Base-by-base conservation (phyloP, 1,140 invertebrate species). In the Andricus grossulariae region DNA sequence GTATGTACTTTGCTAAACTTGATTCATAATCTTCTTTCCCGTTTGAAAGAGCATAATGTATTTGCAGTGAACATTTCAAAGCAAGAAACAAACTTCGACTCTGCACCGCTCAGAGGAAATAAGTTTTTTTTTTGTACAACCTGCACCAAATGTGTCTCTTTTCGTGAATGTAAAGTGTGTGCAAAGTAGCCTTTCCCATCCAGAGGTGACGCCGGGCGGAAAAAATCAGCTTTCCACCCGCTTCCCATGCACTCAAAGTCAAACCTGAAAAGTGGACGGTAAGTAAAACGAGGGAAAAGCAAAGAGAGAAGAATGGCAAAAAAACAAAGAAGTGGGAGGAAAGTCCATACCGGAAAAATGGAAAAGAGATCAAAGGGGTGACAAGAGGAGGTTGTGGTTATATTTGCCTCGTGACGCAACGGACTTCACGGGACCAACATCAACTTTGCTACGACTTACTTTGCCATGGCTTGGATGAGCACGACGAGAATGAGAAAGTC, bases 351-450 rank as follows among this genome's bases (percentile, higher is more conserved):
- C 15, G 25, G 55, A 49, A 32, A 32, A 45, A 55, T 25, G 16
- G 73, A 77, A 73, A 73, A 13, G 71, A 32, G 39, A 45, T 45
- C 39, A 45, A 45, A 45, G 39, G 8, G 39, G 8, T 45, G 10
- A 72, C 66, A 21, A 71, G 19, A 15, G 15, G 51, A 5, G 52
- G 12, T 32, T 51, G 49, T 13, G 72, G 73, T 77, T 66, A 72
- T 77, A 77, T 77, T 77, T 73, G 50, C 45, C 45, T 45, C 49
- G 55, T 77, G 75, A 77, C 71, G 75, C 71, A 77, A 77, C 54
- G 75, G 75, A 52, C 54, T 77, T 73, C 45, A 71, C 75, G 72
- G 70, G 55, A 77, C 70, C 16, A 32, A 66, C 12, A 3, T 52
- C 72, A 50, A 54, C 66, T 71, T 71, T 71, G 70, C 25, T 51